Conservation (phyloP, 2,113 vertebrate species). For the Trachemys scripta region DNA sequence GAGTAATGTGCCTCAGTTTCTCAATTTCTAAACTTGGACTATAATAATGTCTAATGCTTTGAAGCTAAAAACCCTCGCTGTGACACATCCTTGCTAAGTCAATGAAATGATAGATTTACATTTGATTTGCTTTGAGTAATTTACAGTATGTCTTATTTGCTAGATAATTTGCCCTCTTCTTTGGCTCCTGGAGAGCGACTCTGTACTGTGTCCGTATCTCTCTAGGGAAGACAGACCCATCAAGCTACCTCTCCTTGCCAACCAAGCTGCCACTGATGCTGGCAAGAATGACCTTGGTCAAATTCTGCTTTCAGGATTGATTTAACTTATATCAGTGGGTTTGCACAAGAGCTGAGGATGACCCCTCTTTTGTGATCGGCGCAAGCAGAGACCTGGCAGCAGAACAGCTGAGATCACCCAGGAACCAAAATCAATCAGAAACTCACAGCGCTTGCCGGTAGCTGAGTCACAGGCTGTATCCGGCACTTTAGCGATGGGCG, state of each 20-base stretch:
- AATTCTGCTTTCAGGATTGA: not conserved
- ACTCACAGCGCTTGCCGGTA: constrained; percentile 59
- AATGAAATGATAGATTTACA: not conserved
- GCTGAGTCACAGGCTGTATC: constrained; percentile 10
- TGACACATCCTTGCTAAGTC: not conserved
- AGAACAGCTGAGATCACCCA: not conserved
- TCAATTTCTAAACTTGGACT: not conserved
- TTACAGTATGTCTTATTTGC: not conserved
- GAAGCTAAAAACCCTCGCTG: not conserved
- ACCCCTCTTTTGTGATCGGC: not conserved
- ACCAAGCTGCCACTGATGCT: not conserved
- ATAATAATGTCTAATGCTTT: not conserved
- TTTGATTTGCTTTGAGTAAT: not conserved
- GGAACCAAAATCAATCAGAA: constrained; percentile 29
- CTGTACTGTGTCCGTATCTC: not conserved
- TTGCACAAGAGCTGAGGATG: accelerated
- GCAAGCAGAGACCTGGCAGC: accelerated
- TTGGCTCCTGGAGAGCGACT: not conserved
- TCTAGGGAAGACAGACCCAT: not conserved
- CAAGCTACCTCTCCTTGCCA: not conserved
- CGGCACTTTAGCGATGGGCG: accelerated
- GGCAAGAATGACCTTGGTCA: not conserved
- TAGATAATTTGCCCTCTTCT: not conserved
- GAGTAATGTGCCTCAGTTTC: not conserved
- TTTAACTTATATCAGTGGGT: accelerated